Evolutionary conservation across 2,888 invertebrate genomes (phyloP), one percentile per base, ranked within the genome.

Genomic region (Lamellibrachia columna): DNA sequence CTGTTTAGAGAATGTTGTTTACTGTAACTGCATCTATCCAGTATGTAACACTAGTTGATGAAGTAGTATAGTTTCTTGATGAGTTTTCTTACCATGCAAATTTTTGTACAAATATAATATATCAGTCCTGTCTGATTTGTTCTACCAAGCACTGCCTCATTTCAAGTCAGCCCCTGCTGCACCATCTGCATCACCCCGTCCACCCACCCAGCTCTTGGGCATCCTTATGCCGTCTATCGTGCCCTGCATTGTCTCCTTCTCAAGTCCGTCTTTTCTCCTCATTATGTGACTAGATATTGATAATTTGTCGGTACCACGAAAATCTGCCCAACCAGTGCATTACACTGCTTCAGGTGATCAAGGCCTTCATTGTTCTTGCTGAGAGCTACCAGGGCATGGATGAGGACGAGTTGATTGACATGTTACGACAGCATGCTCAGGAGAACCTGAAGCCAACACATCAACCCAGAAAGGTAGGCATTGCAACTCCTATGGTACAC

Each of bases 391-490:
- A 94, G 92, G 92, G 94, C 91, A 93, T 93, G 8, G 94, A 95
- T 58, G 93, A 95, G 91, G 94, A 94, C 3, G 60, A 94, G 9
- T 94, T 97, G 60, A 95, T 93, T 0, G 94, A 94, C 92, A 96
- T 97, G 91, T 94, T 97, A 58, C 97, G 97, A 94, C 95, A 96
- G 4, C 96, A 96, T 94, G 96, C 96, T 3, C 97, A 97, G 93
- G 93, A 91, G 7, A 94, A 95, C 7, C 97, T 97, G 52, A 97
- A 97, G 1, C 97, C 97, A 4, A 97, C 97, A 94, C 97, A 97
- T 94, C 97, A 97, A 94, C 97, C 97, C 6, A 95, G 97, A 94
- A 96, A 96, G 96, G 97, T 97, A 94, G 91, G 91, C 90, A 52
- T 90, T 22, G 15, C 90, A 22, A 52, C 52, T 9, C 90, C 90